Evolutionary conservation across 2,797 vertebrate genomes (phyloP), one percentile per base, ranked within the genome.

Genomic region (Lagocephalus sceleratus): DNA sequence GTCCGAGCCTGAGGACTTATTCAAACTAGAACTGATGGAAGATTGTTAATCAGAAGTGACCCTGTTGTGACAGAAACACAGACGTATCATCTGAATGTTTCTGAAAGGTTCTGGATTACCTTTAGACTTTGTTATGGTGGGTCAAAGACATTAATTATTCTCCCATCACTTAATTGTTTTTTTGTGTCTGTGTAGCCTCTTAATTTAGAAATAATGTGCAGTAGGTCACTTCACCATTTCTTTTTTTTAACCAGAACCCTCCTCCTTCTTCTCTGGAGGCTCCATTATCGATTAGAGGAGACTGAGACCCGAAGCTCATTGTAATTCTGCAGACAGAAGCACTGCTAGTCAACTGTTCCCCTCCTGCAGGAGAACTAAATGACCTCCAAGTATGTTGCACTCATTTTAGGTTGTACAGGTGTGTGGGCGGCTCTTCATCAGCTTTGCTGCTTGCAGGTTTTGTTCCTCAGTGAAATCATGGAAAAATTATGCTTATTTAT

Each of bases 301-400:
- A 45, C 25, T 9, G 53, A 40, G 45, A 63, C 25, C 41, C 14
- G 20, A 42, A 21, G 45, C 53, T 70, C 63, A 79, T 82, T 83
- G 66, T 59, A 29, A 85, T 81, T 48, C 76, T 66, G 51, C 23
- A 51, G 60, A 67, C 51, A 47, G 26, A 43, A 35, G 50, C 17
- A 7, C 39, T n/a, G 51, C 9, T 60, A 41, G 51, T 54, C 19
- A 57, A 39, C 40, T 39, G 32, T 14, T 29, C 45, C 47, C 48
- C 47, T 48, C 42, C 45, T 45, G 14, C 45, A 14, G 11, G 10
- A 35, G 1, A 12, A 49, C 42, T 16, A 5, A 41, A 17, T 21
- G 62, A 68, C 70, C 70, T 72, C 57, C 64, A 61, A 2, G 0
- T 40, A 17, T 19, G 5, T 16, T 16, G 16, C 11, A 17, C 12